These are phyloP conservation scores for Euura lappo DNA, from an alignment of 1,140 invertebrate genomes.

Conservation along the genomic window DNA sequence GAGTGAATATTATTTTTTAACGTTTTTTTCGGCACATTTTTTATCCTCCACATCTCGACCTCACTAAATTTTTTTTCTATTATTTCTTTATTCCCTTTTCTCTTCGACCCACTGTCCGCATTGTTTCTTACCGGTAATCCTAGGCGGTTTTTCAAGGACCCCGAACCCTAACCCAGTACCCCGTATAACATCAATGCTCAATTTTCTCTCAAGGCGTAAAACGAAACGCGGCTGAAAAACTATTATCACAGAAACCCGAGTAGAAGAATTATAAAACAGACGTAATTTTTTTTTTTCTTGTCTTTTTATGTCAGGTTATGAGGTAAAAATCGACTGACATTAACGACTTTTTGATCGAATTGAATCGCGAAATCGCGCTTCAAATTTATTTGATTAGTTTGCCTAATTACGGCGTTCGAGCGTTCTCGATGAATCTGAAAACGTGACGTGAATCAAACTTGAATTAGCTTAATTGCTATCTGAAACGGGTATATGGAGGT, in stretches of 20 bases:
- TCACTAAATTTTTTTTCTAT: constrained; percentile 3
- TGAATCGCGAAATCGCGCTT: no score
- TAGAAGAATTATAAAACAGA: neutral
- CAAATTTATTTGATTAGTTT: no score
- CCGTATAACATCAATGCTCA: neutral
- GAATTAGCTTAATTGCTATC: constrained; percentile 56
- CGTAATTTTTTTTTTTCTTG: neutral
- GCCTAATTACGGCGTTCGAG: constrained; percentile 50
- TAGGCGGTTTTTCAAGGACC: neutral
- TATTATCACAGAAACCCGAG: neutral
- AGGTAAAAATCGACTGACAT: no score
- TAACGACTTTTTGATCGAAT: no score
- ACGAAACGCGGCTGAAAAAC: neutral
- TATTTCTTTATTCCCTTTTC: neutral
- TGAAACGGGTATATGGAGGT: constrained; percentile 16
- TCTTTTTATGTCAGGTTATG: no score
- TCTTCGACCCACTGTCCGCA: neutral
- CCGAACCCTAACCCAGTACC: neutral
- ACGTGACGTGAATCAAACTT: constrained; percentile 55
- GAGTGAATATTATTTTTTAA: no score
- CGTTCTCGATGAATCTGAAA: constrained; percentile 36
- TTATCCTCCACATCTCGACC: neutral
- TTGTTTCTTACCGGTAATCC: neutral
- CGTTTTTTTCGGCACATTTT: neutral
- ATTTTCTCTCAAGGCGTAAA: neutral